These are phyloP conservation scores for Scaptomyza caliginosa DNA, from an alignment of 2,888 invertebrate species.

Conservation along the genomic window DNA sequence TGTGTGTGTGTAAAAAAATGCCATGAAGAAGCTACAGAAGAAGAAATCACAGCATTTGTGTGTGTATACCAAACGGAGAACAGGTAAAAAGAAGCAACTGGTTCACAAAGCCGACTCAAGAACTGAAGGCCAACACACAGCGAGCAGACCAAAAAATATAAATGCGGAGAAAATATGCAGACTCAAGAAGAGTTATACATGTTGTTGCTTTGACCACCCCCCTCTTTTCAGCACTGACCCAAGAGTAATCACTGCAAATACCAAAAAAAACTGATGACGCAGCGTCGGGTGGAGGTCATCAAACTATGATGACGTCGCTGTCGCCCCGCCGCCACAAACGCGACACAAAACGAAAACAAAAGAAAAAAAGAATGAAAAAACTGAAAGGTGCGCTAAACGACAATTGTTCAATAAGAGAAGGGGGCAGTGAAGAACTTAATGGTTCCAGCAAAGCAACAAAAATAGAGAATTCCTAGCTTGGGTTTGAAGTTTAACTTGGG, in stretches of 20 bases:
- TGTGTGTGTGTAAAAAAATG: conserved; percentile 25
- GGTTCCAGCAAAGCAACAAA: not conserved
- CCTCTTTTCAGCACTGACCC: too few species aligned
- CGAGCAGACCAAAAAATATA: conserved; percentile 66
- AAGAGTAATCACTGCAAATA: conserved; percentile 21
- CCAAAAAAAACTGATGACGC: conserved; percentile 71
- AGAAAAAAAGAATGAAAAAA: conserved; percentile 3
- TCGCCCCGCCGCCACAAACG: conserved; percentile 3
- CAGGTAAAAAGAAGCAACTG: conserved; percentile 64
- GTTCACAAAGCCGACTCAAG: conserved; percentile 57
- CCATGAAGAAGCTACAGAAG: conserved; percentile 24
- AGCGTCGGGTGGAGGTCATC: conserved; percentile 71
- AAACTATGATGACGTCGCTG: conserved; percentile 74
- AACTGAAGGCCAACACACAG: conserved; percentile 45
- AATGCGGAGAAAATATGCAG: conserved; percentile 58
- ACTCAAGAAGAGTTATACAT: conserved; percentile 48
- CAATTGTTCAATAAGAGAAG: not conserved
- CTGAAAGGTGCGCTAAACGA: conserved; percentile 17
- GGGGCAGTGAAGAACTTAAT: not conserved
- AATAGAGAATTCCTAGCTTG: not conserved
- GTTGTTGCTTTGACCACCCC: conserved; percentile 12
- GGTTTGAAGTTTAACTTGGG: conserved; percentile 2
- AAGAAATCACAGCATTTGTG: conserved; percentile 38
- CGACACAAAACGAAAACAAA: conserved; percentile 26
- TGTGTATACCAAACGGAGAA: conserved; percentile 50